These are phyloP conservation scores for Myotis daubentonii DNA, from an alignment of 2,797 vertebrate species.

Conservation along the genomic window DNA sequence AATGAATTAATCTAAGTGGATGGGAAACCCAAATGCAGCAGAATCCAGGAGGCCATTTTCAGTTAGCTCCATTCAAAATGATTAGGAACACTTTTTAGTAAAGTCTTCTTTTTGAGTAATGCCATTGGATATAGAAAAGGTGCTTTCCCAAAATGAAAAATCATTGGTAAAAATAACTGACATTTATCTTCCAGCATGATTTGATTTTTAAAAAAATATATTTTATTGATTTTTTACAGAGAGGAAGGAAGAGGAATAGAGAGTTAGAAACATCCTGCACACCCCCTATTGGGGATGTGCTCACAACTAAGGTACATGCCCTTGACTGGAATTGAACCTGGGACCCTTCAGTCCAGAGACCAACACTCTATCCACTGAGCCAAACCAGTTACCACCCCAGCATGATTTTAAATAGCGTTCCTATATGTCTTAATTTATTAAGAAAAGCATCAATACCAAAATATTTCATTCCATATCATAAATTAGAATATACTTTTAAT, in stretches of 20 bases:
- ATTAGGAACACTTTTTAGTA: background rate
- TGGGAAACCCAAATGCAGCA: background rate
- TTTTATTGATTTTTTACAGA: no score
- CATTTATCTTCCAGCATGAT: background rate
- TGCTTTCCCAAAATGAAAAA: constrained; percentile 3
- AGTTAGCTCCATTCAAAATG: background rate
- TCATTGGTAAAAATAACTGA: background rate
- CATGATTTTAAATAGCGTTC: constrained; percentile 22
- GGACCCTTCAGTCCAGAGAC: no score
- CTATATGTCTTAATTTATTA: background rate
- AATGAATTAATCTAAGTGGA: background rate
- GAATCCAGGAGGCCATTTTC: background rate
- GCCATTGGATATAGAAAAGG: background rate
- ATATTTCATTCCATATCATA: background rate
- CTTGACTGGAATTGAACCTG: no score
- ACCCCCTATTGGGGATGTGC: no score
- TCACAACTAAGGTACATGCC: no score
- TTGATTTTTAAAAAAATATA: no score
- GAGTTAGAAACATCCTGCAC: no score
- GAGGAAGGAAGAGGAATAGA: no score
- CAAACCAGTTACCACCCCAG: no score
- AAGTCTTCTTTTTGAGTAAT: background rate
- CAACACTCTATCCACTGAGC: no score
- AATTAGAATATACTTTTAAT: constrained; percentile 20
- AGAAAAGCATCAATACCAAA: background rate